Percentiles rank a stretch among this genome's conserved stretches.
phyloP scores from a whole-genome alignment of 2,113 vertebrate genomes.

The Cephalopholis sonnerati region DNA sequence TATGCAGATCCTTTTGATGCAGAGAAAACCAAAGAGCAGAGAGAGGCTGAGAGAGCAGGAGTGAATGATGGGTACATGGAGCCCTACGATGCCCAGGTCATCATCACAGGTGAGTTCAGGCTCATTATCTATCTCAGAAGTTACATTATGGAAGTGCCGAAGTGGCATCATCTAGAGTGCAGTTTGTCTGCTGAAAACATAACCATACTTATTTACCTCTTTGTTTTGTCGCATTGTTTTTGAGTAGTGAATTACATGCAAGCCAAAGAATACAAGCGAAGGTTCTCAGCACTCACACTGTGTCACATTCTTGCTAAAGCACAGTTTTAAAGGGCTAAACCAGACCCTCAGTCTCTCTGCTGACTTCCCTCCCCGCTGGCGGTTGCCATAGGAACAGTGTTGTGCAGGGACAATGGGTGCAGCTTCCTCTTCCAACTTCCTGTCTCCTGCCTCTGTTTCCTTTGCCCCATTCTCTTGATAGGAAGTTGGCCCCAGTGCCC shows the following conservation, averaged over 20 bases:
- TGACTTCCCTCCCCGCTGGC: slow-evolving; percentile 73
- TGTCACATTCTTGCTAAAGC: slow-evolving; percentile 22
- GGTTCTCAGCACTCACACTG: neutral
- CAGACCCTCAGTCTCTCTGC: slow-evolving; percentile 45
- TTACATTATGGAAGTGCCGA: neutral
- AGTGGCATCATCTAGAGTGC: neutral
- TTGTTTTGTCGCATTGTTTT: neutral
- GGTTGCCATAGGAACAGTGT: slow-evolving; percentile 84
- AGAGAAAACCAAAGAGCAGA: slow-evolving; percentile 91
- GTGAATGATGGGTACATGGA: slow-evolving; percentile 98
- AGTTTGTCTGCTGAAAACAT: neutral
- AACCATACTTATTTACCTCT: too few species aligned
- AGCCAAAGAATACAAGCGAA: neutral
- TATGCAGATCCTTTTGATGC: slow-evolving; percentile 96
- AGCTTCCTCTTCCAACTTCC: slow-evolving; percentile 90
- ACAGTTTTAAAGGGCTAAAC: slow-evolving; percentile 55
- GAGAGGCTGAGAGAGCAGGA: slow-evolving; percentile 91
- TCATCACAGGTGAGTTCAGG: slow-evolving; percentile 92
- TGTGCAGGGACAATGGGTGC: slow-evolving; percentile 88
- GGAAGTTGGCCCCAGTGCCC: slow-evolving; percentile 79
- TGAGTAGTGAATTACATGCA: neutral
- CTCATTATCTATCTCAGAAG: neutral
- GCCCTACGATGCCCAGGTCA: slow-evolving; percentile 96
- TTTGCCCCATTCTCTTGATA: slow-evolving; percentile 86
- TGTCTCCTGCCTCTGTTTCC: slow-evolving; percentile 88